Evolutionary conservation across 2,888 invertebrate genomes (phyloP), one percentile per base, ranked within the genome.

Genomic region (Dicroscelio sp.): DNA sequence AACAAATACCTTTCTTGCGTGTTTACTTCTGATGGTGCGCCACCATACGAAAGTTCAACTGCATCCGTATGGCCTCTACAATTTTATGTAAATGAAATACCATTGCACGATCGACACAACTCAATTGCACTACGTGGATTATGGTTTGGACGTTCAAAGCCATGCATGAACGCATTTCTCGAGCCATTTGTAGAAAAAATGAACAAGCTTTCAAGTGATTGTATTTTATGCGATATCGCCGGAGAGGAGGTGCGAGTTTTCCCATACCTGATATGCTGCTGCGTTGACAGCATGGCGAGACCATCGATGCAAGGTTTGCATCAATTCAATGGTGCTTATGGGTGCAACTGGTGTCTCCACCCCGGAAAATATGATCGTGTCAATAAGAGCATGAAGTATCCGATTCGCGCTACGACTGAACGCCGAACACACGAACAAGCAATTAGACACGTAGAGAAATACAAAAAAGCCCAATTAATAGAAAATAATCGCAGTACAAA

Each of bases 31-130:
- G 92, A 90, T 58, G 90, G 89, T 30, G 75, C 86, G 3, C 91
- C 88, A 20, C 23, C 86, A 71, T 87, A 85, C 67, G 35, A 89
- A 63, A 90, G 85, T 55, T 87, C 92, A 60, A 67, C 85, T 48
- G 8, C 43, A 43, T 43, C 43, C 14, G 14, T 43, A 8, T 92
- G 90, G 89, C 88, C 90, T 38, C 83, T 92, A 23, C 78, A 87
- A 43, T 71, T 92, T 30, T 79, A 84, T 23, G 67, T 93, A 2
- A 94, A 92, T 85, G 93, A 94, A 48, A 20, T 93, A 17, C 88
- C 88, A 30, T 84, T 75, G n/a, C 6, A 30, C n/a, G 73, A 30
- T 4, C 48, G 73, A 52, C 48, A 52, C 30, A 4, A 14, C 5
- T 23, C 17, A 20, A 17, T 52, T 52, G 52, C 52, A 17, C 20